A percentile compares a stretch with the other conserved stretches of the same genome.
Evolutionary conservation across 1,140 invertebrate species (phyloP).

Genomic region (Aphelenchoides besseyi): DNA sequence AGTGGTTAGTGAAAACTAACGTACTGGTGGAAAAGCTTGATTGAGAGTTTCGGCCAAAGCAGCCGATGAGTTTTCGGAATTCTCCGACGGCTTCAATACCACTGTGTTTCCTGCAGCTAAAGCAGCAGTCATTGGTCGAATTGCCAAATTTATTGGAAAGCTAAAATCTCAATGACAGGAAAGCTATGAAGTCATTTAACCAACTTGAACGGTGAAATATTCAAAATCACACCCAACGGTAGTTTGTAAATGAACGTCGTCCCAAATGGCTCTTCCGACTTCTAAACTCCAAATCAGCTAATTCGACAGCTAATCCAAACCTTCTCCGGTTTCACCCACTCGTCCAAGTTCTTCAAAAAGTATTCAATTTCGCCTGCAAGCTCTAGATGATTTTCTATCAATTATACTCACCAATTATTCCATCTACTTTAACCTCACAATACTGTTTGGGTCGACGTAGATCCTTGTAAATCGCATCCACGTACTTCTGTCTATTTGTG

Average conservation of each 20-base stretch:
- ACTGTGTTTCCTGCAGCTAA: constrained; percentile 74
- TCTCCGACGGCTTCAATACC: constrained; percentile 19
- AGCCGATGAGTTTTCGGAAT: constrained; percentile 5
- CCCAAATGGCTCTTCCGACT: constrained; percentile 41
- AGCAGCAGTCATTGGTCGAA: constrained; percentile 76
- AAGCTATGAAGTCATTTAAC: background rate
- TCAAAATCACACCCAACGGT: constrained; percentile 63
- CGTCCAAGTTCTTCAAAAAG: constrained; percentile 30
- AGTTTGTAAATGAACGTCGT: background rate
- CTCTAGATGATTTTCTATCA: too few species aligned
- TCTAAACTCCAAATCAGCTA: constrained; percentile 16
- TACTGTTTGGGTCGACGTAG: constrained; percentile 37
- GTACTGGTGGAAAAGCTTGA: constrained; percentile 76
- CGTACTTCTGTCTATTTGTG: constrained; percentile 25
- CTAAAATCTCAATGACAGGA: background rate
- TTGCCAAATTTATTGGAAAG: constrained; percentile 82
- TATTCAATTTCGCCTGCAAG: constrained; percentile 26
- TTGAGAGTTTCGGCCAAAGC: constrained; percentile 74
- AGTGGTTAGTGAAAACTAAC: background rate
- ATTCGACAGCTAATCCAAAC: background rate
- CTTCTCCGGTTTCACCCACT: constrained; percentile 21
- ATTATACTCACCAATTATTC: constrained; percentile 35
- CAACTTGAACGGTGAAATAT: constrained; percentile 88
- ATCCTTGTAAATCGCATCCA: constrained; percentile 54
- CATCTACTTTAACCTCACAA: constrained; percentile 26